Evolutionary conservation across 2,797 vertebrate species (phyloP), one percentile per base, ranked within the genome.

Genomic region (Chromobotia macracanthus): DNA sequence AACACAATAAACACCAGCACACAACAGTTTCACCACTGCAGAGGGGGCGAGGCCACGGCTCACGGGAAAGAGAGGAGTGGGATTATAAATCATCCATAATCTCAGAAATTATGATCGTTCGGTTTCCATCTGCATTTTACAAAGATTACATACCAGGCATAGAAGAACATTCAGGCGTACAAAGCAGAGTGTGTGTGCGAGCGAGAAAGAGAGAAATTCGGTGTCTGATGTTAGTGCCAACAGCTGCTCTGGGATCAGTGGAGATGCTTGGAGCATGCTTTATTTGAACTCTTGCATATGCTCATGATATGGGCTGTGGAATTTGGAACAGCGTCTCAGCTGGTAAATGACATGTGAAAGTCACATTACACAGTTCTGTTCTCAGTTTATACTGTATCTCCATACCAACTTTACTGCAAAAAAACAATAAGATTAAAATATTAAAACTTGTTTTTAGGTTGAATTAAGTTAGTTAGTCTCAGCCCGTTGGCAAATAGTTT

Each of bases 121-220:
- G 63, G 46, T 73, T 85, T 85, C 89, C 85, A 86, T 89, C 89
- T 84, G 89, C 87, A 85, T 79, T 80, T 90, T 86, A 89, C 88
- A 86, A 91, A 92, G 91, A 92, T 90, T 89, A 93, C 90, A 92
- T 88, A 90, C 89, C 90, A 92, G 88, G 90, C 86, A 88, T 90
- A 93, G 87, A 91, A 91, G 89, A 89, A 90, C 90, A 90, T 91
- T 85, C 87, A 89, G 88, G 86, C 89, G 77, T 88, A 91, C 88
- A 87, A 89, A 89, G 88, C 80, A 86, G 68, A 82, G 77, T 87
- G 84, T 83, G 82, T 88, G 63, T 80, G 81, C 66, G 18, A 16
- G 12, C 15, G 28, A 70, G 71, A 58, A 50, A 71, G 74, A 79
- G 75, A 82, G 78, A 77, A 80, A 61, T 50, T 64, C 46, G 61